A percentile compares a stretch with the other conserved stretches of the same genome.
phyloP scores from a whole-genome alignment of 1,140 invertebrate species.

The Contarinia nasturtii region DNA sequence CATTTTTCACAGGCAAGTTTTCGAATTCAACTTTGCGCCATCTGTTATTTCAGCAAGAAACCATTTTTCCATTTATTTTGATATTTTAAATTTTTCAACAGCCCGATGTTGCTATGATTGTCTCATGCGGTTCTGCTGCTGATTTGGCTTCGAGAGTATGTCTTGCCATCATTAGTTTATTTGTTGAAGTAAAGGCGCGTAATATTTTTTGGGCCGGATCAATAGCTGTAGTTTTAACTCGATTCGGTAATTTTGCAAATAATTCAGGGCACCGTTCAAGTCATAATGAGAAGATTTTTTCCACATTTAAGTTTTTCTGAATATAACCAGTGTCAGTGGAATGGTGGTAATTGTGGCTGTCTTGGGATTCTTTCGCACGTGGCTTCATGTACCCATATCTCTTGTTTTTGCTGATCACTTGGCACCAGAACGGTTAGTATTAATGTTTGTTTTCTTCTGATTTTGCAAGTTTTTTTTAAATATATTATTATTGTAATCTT shows the following conservation, averaged over 20 bases:
- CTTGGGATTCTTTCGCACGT: neutral
- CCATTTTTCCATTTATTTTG: neutral
- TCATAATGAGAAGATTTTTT: too few species aligned
- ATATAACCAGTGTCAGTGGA: neutral
- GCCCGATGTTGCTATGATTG: constrained; percentile 26
- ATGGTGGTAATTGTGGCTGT: neutral
- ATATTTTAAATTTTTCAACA: neutral
- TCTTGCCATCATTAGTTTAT: constrained; percentile 26
- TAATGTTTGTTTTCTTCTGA: neutral
- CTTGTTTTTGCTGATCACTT: neutral
- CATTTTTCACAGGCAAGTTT: constrained; percentile 26
- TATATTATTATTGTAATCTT: too few species aligned
- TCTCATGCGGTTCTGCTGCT: constrained; percentile 30
- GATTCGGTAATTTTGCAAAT: too few species aligned
- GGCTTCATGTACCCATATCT: neutral
- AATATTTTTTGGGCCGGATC: constrained; percentile 31
- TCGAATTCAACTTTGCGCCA: constrained; percentile 2
- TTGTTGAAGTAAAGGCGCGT: constrained; percentile 27
- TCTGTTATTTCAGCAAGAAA: constrained; percentile 1
- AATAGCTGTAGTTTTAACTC: constrained; percentile 25
- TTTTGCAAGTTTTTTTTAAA: neutral
- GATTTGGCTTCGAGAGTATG: constrained; percentile 29
- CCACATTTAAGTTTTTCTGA: neutral
- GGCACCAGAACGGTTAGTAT: neutral
- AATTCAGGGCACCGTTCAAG: too few species aligned